Evolutionary conservation across 2,113 vertebrate species (phyloP).

Genomic region (Oreochromis tanganicae): DNA sequence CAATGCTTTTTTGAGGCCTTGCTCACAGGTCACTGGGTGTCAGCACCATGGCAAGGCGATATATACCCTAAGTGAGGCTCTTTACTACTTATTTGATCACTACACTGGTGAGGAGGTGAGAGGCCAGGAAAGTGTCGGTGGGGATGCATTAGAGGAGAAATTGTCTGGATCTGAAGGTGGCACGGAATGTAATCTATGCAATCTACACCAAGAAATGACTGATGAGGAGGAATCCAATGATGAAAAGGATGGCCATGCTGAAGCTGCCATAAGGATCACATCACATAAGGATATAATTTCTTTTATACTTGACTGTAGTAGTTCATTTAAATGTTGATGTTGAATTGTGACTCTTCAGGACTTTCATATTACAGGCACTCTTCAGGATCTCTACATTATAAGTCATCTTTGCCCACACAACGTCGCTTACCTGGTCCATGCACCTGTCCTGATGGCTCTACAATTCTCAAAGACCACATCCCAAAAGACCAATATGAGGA

Average conservation of each 20-base stretch:
- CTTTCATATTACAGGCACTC: not conserved
- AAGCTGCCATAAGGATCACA: not conserved
- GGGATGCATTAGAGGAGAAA: not conserved
- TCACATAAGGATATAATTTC: accelerated
- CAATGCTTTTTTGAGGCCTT: no score
- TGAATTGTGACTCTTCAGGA: not conserved
- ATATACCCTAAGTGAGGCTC: no score
- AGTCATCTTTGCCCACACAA: not conserved
- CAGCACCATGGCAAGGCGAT: no score
- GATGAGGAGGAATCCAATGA: not conserved
- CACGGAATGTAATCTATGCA: not conserved
- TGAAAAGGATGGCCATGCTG: accelerated
- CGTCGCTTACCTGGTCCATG: accelerated
- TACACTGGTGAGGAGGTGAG: no score
- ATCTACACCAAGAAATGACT: not conserved
- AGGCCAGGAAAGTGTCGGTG: not conserved
- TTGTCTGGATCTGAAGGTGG: not conserved
- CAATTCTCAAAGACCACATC: accelerated
- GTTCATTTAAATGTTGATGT: not conserved
- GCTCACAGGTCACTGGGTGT: accelerated
- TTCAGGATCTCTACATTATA: not conserved
- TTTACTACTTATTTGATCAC: no score
- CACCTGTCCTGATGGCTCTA: not conserved
- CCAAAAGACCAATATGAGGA: not conserved
- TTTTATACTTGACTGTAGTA: not conserved